Evolutionary conservation across 2,888 invertebrate genomes (phyloP), one percentile per base, ranked within the genome.

Genomic region (Rhopalosiphum nymphaeae): DNA sequence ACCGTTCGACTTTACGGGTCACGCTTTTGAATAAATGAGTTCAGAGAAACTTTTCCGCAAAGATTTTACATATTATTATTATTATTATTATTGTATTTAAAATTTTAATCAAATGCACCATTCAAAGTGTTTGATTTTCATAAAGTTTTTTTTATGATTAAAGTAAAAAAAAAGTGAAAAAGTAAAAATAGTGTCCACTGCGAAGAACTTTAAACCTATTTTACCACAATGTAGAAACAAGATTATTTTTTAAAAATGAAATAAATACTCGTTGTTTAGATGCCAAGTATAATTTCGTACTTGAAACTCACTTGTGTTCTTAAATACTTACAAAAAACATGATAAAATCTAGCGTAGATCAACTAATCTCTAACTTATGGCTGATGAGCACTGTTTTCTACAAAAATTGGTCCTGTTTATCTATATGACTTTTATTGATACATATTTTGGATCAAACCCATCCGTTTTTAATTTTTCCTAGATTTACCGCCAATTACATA

Each of bases 71-170:
- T 36, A 78, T 78, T 67, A 67, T 67, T 67, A 67, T 67, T 67
- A 67, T n/a, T 67, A 16, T 67, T 78, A 78, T 78, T 78, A 78
- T 78, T 78, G 36, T 78, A 78, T 78, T 78, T 36, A 78, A 78
- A n/a, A 7, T 16, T 67, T 67, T 67, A 36, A 78, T 78, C 78
- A 78, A 78, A 78, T 21, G 36, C 36, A 9, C 21, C 21, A 78
- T 78, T 78, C 78, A 78, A 36, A 67, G 78, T 36, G 78, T 78
- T 78, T 36, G 36, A 78, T 78, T 78, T 36, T 78, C 36, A 78
- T 42, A 36, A 78, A 78, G 78, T 78, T 78, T 78, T 61, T 57
- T 57, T n/a, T 78, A 36, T 16, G 36, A 78, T 36, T 78, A 21
- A 21, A 3, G 36, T 67, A n/a, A 29, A 61, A 67, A 36, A 78